Evolutionary conservation across 2,797 vertebrate genomes (phyloP), one percentile per base, ranked within the genome.

Genomic region (Ceryle rudis): DNA sequence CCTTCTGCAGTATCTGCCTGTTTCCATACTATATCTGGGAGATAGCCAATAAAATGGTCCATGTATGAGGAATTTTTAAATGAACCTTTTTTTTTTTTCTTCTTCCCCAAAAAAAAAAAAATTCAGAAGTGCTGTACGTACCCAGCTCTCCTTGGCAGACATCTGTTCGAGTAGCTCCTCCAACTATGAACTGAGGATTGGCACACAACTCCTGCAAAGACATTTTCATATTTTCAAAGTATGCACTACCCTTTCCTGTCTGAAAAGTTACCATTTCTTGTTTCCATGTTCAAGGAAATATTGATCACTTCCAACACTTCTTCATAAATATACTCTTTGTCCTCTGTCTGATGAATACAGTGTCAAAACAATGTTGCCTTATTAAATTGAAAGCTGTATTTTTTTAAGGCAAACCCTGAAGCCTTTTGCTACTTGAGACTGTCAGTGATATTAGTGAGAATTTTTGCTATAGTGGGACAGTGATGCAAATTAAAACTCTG

Each of bases 81-180:
- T 65, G 10, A 91, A 69, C 21, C 11, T 80, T 22, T 15, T 1
- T 49, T 60, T 33, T 23, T 47, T n/a, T 62, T 9, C 15, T 29
- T 54, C 51, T 67, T 80, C 42, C 21, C n/a, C n/a, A n/a, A n/a
- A 9, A 39, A 65, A 61, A 78, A 41, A 9, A 55, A 80, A 77
- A 84, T 70, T 82, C 51, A 44, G 51, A 85, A 88, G 17, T 0
- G 0, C 21, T 61, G 35, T 93, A 97, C 98, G 78, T 97, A 99
- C 99, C 99, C 33, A 99, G 97, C 3, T 97, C 98, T 66, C 99
- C 99, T 96, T 99, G 99, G 90, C 99, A 98, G 96, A 99, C 98
- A 95, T 99, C 99, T 21, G 98, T 99, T 82, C 98, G 98, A 11
- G 98, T 99, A 80, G 99, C 99, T 91, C 99, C 99, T 16, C 98